Base-by-base conservation (phyloP, 1,140 invertebrate species). In the Calliphora vicina region DNA sequence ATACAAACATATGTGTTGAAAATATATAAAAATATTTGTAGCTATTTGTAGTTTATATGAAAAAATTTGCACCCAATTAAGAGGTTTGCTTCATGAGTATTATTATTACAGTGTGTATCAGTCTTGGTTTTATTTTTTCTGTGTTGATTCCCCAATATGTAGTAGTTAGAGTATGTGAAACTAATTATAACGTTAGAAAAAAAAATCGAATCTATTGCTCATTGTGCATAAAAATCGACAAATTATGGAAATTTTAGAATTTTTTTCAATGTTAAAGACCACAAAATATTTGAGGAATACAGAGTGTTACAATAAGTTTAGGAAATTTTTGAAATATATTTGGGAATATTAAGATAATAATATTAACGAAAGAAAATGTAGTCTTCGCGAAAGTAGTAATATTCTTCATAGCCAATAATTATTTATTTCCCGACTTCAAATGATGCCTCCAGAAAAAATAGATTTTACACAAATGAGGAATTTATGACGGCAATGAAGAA, bases 141-240 rank as follows among this genome's bases (percentile, higher is more conserved):
- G 12, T 50, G 10, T 35, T 35, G 35, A 35, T 23, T 67, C 6
- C 61, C 2, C 20, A 10, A 61, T 6, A 61, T n/a, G 17, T 67
- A 67, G n/a, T 25, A 20, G 5, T 23, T 42, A 20, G 50, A 35
- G 61, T 42, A 35, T 67, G 74, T 50, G 82, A 29, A 84, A 88
- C 88, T 89, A 89, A 89, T 89, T 89, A 89, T 87, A 87, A 87
- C 88, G 87, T 87, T 89, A 88, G 87, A 10, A 35, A 35, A 35
- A 35, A 35, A 35, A 35, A 35, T 35, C 35, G 35, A 35, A 35
- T 35, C 35, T 86, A 85, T 87, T 86, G 87, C 88, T 88, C 86
- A 85, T 87, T 87, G 87, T 88, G 88, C 88, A 89, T 89, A 89
- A 88, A 89, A 86, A 89, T 88, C 87, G 88, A 74, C 84, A 87